Evolutionary conservation across 2,113 vertebrate species (phyloP).

Genomic region (Patagioenas fasciata): DNA sequence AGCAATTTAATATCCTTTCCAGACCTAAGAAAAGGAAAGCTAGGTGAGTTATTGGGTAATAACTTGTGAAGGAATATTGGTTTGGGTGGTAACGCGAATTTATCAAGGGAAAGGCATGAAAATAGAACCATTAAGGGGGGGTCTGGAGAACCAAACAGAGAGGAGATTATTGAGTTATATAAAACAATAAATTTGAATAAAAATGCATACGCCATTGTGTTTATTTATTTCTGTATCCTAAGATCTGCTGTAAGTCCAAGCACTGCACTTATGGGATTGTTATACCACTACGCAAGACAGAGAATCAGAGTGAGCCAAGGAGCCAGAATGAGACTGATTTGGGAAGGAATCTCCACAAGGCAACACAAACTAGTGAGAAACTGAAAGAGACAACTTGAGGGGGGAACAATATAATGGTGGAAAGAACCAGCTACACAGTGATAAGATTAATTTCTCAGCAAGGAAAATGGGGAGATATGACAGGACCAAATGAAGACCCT

Average conservation of each 20-base stretch:
- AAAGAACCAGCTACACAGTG: neutral
- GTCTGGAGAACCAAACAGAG: neutral
- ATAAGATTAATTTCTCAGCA: neutral
- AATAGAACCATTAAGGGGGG: neutral
- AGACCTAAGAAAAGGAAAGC: neutral
- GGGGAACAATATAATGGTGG: accelerated
- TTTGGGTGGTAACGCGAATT: neutral
- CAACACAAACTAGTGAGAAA: neutral
- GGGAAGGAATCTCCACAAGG: neutral
- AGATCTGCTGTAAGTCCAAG: neutral
- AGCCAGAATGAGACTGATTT: neutral
- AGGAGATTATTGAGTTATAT: neutral
- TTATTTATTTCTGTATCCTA: neutral
- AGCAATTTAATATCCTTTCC: conserved; percentile 29
- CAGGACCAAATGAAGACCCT: neutral
- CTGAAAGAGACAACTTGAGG: neutral
- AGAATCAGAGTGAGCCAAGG: neutral
- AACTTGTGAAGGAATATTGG: conserved; percentile 14
- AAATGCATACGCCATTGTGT: neutral
- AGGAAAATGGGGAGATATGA: neutral
- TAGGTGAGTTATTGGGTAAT: conserved; percentile 5
- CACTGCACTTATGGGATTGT: neutral
- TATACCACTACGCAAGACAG: neutral
- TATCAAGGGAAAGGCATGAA: neutral
- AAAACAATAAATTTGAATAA: neutral